Evolutionary conservation across 2,888 invertebrate genomes (phyloP).

Genomic region (Kryphioiulus occultus): DNA sequence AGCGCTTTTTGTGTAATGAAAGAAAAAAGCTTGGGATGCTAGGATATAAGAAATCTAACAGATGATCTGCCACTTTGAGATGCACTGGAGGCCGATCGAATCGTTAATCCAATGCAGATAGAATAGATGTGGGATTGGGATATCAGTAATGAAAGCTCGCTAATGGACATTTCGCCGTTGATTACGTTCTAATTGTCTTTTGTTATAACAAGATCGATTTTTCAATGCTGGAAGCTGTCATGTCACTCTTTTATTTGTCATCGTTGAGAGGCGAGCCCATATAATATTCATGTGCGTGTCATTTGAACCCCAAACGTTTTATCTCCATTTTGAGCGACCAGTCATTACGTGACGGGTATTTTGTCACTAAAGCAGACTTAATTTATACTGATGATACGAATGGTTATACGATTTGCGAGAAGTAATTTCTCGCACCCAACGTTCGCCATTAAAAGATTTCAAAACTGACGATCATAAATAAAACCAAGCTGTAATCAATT

Average conservation of each 20-base stretch:
- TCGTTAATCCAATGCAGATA: no score
- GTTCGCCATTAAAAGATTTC: neutral
- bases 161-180: neutral
- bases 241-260: neutral
- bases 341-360: neutral
- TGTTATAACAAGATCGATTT: neutral
- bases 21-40: no score
- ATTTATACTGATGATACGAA: slow-evolving; percentile 11
- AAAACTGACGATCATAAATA: neutral
- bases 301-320: neutral
- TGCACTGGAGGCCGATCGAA: no score
- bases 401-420: neutral
- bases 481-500: neutral
- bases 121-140: no score
- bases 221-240: neutral
- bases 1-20: no score
- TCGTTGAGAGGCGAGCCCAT: neutral
- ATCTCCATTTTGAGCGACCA: neutral
- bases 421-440: neutral
- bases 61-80: no score
- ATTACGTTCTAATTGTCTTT: neutral
- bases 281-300: neutral
- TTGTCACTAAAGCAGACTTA: neutral
- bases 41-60: no score
- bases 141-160: no score